Evolutionary conservation across 2,797 vertebrate genomes (phyloP).

Genomic region (Oceanodroma leucorhoa): DNA sequence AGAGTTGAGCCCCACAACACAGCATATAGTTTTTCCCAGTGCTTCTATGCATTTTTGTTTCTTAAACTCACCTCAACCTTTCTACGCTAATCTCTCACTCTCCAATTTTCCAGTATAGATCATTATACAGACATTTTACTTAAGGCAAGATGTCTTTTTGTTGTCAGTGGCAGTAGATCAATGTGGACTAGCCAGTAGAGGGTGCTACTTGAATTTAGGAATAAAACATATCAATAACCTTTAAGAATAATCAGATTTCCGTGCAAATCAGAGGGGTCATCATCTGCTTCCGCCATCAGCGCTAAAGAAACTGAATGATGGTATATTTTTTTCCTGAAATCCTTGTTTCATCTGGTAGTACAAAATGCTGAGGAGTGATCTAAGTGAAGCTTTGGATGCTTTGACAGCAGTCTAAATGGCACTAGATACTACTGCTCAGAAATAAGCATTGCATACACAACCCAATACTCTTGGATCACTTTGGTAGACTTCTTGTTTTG

Average conservation of each 20-base stretch:
- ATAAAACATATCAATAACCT: neutral
- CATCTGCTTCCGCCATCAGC: neutral
- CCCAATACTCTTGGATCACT: neutral
- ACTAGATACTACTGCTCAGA: neutral
- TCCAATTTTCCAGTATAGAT: neutral
- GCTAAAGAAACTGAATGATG: neutral
- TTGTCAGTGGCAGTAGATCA: neutral
- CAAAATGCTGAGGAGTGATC: neutral
- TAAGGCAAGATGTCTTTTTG: neutral
- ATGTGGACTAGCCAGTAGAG: neutral
- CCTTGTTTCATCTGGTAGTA: neutral
- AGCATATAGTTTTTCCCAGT: neutral
- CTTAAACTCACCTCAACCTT: neutral
- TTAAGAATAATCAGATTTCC: neutral
- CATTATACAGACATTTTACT: neutral
- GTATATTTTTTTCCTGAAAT: neutral
- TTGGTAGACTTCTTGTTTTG: neutral
- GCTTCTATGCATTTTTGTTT: neutral
- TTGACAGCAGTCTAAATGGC: neutral
- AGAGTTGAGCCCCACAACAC: neutral
- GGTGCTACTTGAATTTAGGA: conserved; percentile 9
- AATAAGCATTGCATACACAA: neutral
- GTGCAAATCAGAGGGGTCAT: neutral
- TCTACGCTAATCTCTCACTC: neutral
- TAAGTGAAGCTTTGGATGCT: neutral